Percentiles rank a stretch among this genome's conserved stretches.
These are phyloP conservation scores for Parazoanthus darwini DNA, from an alignment of 92 coral and sea anemone species.

Conservation along the genomic window DNA sequence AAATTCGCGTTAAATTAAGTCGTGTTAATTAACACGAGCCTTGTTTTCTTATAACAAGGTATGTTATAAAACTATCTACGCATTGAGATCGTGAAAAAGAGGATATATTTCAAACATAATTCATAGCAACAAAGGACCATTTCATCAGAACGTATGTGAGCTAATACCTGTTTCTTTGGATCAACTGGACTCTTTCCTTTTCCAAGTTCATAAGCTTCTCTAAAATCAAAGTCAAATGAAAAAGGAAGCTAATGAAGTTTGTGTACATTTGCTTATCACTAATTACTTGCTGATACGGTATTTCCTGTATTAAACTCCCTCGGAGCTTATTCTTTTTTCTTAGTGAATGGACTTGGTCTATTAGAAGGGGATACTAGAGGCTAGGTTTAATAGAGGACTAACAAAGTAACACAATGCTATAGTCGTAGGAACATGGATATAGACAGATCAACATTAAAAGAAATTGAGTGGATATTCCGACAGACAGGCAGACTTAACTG, in stretches of 20 bases:
- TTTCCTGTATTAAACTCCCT: too few species aligned
- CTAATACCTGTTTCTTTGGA: slow-evolving; percentile 73
- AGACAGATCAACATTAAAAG: neutral
- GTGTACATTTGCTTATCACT: neutral
- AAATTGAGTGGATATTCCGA: neutral
- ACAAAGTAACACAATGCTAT: neutral
- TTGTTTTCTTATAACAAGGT: too few species aligned
- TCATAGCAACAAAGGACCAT: neutral
- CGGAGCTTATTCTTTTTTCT: too few species aligned
- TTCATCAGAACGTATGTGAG: neutral
- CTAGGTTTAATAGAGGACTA: too few species aligned
- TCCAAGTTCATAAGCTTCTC: slow-evolving; percentile 92
- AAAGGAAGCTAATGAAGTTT: neutral
- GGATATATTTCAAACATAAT: neutral
- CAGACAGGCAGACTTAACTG: neutral
- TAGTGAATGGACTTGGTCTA: too few species aligned
- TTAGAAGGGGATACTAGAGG: too few species aligned
- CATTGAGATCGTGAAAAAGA: neutral
- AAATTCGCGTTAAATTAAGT: too few species aligned
- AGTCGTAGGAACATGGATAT: neutral
- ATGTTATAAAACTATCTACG: neutral
- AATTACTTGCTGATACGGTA: too few species aligned
- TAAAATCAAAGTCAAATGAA: slow-evolving; percentile 12
- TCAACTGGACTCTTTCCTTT: slow-evolving; percentile 80
- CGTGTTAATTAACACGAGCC: too few species aligned